These are phyloP conservation scores for Phalera bucephala DNA, from an alignment of 2,888 invertebrate species.

Conservation along the genomic window DNA sequence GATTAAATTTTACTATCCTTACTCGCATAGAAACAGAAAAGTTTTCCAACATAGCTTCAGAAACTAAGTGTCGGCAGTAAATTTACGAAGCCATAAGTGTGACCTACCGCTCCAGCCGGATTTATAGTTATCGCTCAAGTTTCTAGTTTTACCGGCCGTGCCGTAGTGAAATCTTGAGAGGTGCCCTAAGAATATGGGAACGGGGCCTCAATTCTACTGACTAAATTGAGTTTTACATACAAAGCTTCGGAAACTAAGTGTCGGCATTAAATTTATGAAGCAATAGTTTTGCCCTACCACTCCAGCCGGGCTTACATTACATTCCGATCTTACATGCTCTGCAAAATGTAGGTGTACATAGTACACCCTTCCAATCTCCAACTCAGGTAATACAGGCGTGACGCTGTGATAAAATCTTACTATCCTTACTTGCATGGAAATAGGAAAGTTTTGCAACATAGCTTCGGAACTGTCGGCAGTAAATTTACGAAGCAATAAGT, in stretches of 20 bases:
- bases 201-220: no score
- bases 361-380: no score
- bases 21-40: slow-evolving; percentile 19
- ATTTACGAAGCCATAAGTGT: slow-evolving; percentile 33
- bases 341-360: no score
- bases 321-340: no score
- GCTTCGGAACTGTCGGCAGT: slow-evolving; percentile 26
- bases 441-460: slow-evolving; percentile 27
- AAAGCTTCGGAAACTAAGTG: slow-evolving; percentile 31
- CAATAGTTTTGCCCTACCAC: slow-evolving; percentile 32
- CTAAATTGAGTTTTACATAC: no score
- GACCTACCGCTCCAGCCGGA: slow-evolving; percentile 24
- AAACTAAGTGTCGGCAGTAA: slow-evolving; percentile 29
- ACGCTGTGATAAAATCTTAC: no score
- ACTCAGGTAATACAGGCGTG: no score
- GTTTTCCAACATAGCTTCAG: slow-evolving; percentile 29
- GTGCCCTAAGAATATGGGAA: neutral
- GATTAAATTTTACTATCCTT: slow-evolving; percentile 7
- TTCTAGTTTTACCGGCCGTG: slow-evolving; percentile 3
- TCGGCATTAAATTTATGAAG: slow-evolving; percentile 30
- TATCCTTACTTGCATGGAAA: slow-evolving; percentile 12
- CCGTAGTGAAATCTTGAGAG: neutral
- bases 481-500: slow-evolving; percentile 35
- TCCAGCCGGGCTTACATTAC: no score
- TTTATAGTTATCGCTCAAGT: slow-evolving; percentile 36